Base-by-base conservation (phyloP, 1,140 invertebrate genomes). In the Aphaenogaster rudis region DNA sequence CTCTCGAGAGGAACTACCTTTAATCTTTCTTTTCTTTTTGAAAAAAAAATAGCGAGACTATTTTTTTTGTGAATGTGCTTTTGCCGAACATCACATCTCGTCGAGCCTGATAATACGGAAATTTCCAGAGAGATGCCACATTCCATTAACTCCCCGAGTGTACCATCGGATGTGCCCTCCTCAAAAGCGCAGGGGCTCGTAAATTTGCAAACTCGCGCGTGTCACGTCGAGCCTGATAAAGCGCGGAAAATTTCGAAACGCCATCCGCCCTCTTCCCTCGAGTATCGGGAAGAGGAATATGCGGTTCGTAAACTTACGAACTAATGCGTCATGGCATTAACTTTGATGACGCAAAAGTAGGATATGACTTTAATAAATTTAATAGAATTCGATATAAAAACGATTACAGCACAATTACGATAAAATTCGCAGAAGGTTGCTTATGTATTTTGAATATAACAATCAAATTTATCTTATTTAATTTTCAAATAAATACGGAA, bases 181-280 rank as follows among this genome's bases (percentile, higher is more conserved):
- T 54, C 36, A 33, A 71, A 71, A 71, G 33, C 48, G 13, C 17
- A 36, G 36, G n/a, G 52, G 21, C 64, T 72, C 21, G 66, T 82
- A 82, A 82, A 82, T 82, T 82, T 57, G 52, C 66, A 54, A 28
- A 72, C 50, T 82, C 36, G 67, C 28, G 67, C 66, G 67, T 52
- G 66, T 57, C 52, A 45, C 15, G 67, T 82, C 67, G 66, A 45
- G 52, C 39, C 39, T 81, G 64, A 72, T 81, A 59, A 72, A 69
- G 48, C 33, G 48, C 48, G 48, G 33, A 82, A 59, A 82, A 82
- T 72, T 45, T 82, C 54, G 28, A 72, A 45, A 59, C n/a, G 63
- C n/a, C 8, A 15, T 42, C 28, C 50, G 15, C 5, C 52, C 64
- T 11, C 5, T 0, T 48, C 21, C 39, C 66, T 45, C 52, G 79